Conservation (phyloP, 2,113 vertebrate genomes). For the Erythrolamprus reginae region DNA sequence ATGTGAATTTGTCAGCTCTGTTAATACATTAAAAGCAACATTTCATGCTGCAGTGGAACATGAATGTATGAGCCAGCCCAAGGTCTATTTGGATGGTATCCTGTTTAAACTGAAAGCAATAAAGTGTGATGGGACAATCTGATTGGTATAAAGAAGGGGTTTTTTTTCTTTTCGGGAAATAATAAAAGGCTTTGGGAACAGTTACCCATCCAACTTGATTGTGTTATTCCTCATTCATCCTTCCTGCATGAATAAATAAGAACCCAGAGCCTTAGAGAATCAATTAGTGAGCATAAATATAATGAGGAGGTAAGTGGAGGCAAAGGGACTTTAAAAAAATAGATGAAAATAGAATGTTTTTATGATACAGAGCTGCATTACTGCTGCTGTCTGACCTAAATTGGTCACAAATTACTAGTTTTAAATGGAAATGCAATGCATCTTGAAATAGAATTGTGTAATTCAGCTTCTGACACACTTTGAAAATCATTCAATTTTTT, state of each 20-base stretch:
- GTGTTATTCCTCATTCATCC: constrained; percentile 51
- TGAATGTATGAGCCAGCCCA: not conserved
- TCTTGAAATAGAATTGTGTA: constrained; percentile 14
- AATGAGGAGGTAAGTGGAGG: constrained; percentile 53
- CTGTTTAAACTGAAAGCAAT: not conserved
- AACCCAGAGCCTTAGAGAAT: constrained; percentile 57
- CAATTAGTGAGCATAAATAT: constrained; percentile 65
- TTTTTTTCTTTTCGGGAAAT: constrained; percentile 11
- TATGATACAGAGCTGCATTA: constrained; percentile 34
- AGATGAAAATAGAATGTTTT: constrained; percentile 51
- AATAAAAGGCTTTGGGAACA: constrained; percentile 26
- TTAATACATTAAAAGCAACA: not conserved
- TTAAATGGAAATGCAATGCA: constrained; percentile 33
- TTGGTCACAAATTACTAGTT: constrained; percentile 38
- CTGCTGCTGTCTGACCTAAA: constrained; percentile 56
- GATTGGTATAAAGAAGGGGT: constrained; percentile 2
- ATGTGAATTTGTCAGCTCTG: not conserved
- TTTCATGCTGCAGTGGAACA: not conserved
- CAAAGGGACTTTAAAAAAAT: constrained; percentile 48
- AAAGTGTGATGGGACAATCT: not conserved
- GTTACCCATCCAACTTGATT: constrained; percentile 29
- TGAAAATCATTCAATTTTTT: constrained; percentile 1
- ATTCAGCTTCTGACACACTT: constrained; percentile 10
- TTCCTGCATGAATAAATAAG: constrained; percentile 49
- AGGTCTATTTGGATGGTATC: not conserved